These are phyloP conservation scores for Drosophila birchii DNA, from an alignment of 2,888 invertebrate species.

Conservation along the genomic window DNA sequence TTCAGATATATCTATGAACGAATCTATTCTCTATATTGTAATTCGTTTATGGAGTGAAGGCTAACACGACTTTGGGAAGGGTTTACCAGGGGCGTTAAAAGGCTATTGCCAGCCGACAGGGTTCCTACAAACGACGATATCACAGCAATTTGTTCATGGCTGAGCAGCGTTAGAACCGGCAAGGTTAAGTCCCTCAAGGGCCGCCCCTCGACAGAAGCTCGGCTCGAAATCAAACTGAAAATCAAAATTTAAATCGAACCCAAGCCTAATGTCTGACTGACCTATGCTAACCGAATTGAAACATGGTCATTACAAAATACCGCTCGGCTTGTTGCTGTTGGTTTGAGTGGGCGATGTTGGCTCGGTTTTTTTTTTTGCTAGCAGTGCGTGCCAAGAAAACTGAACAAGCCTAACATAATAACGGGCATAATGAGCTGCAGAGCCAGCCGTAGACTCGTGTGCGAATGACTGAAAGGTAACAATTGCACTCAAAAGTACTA, in stretches of 20 bases:
- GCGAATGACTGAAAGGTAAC: constrained; percentile 67
- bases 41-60: background rate
- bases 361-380: constrained; percentile 28
- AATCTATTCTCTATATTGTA: constrained; percentile 3
- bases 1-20: background rate
- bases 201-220: constrained; percentile 4
- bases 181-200: constrained; percentile 67
- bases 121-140: background rate
- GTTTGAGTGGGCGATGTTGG: constrained; percentile 29
- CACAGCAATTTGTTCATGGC: constrained; percentile 5
- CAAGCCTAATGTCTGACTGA: constrained; percentile 50
- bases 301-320: constrained; percentile 68
- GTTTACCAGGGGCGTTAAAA: background rate
- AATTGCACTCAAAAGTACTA: constrained; percentile 82
- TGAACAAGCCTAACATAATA: constrained; percentile 72
- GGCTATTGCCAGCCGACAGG: background rate
- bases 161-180: constrained; percentile 53
- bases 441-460: constrained; percentile 53
- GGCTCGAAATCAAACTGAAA: constrained; percentile 5
- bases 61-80: background rate
- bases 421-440: constrained; percentile 64
- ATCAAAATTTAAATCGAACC: constrained; percentile 11
- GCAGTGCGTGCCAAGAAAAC: constrained; percentile 74
- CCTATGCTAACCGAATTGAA: constrained; percentile 74
- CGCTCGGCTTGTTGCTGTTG: constrained; percentile 9